Percentiles rank a stretch among this genome's conserved stretches.
Evolutionary conservation across 2,888 invertebrate genomes (phyloP).

Genomic region (Anaspis maculata): DNA sequence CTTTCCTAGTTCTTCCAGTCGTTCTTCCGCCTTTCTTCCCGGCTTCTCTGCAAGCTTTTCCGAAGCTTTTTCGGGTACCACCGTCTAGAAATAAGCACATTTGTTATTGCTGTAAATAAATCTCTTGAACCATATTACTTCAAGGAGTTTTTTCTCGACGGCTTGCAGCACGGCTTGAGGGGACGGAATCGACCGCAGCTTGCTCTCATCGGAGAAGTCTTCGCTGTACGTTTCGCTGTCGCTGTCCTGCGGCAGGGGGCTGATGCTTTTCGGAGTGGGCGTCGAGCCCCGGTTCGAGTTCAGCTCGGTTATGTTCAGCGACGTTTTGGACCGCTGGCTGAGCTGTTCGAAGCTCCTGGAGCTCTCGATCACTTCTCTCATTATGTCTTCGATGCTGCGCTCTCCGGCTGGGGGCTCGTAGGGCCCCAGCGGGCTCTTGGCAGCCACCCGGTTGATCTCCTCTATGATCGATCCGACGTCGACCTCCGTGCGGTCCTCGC

Average conservation of each 20-base stretch:
- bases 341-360: conserved; percentile 42
- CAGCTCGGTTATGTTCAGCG: conserved; percentile 36
- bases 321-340: conserved; percentile 38
- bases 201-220: conserved; percentile 34
- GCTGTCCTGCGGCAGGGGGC: conserved; percentile 36
- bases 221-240: conserved; percentile 31
- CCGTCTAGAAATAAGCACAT: too few species aligned
- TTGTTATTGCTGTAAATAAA: too few species aligned
- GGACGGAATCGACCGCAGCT: conserved; percentile 19
- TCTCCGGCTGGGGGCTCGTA: conserved; percentile 41
- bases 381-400: conserved; percentile 50
- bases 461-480: conserved; percentile 62
- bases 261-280: conserved; percentile 38
- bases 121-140: too few species aligned
- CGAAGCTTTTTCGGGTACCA: too few species aligned
- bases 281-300: conserved; percentile 30
- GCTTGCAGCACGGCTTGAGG: too few species aligned
- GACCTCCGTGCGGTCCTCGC: conserved; percentile 41
- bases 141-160: too few species aligned
- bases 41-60: conserved; percentile 3
- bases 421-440: conserved; percentile 40
- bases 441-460: conserved; percentile 53
- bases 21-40: conserved; percentile 4
- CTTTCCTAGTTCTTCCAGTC: conserved; percentile 4
- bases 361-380: conserved; percentile 47